These are phyloP conservation scores for Aplidium turbinatum DNA, from an alignment of 23 tunicate genomes.

Conservation along the genomic window DNA sequence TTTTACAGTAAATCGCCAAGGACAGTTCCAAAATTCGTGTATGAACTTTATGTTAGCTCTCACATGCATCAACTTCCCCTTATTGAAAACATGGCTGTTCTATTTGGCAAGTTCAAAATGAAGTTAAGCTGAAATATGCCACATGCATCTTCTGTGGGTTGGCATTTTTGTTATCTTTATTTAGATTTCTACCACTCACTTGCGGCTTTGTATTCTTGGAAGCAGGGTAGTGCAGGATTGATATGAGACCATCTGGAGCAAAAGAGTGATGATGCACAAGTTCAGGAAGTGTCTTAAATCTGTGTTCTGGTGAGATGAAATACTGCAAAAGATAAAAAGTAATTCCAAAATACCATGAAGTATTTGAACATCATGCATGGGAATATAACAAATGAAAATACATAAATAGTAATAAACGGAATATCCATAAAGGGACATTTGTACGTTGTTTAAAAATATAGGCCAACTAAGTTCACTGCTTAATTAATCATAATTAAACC, in stretches of 20 bases:
- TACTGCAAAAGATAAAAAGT: conserved; percentile 42
- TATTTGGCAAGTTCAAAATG: no score
- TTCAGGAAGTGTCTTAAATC: conserved; percentile 86
- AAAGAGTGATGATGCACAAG: conserved; percentile 92
- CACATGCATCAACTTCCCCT: no score
- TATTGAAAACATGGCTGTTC: no score
- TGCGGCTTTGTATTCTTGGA: conserved; percentile 68
- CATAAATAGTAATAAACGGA: neutral
- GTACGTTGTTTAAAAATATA: neutral
- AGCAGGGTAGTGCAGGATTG: conserved; percentile 85
- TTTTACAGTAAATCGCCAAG: no score
- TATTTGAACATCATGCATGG: neutral
- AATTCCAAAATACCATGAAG: neutral
- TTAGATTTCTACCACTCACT: no score
- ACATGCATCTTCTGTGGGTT: no score
- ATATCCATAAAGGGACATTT: no score
- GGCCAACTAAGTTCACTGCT: neutral
- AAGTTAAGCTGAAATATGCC: no score
- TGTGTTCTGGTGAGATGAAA: conserved; percentile 82
- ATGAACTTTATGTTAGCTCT: no score
- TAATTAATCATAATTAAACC: neutral
- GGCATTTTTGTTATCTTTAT: no score
- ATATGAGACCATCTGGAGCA: conserved; percentile 87
- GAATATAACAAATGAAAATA: neutral
- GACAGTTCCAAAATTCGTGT: no score